Conservation (phyloP, 2,113 vertebrate genomes). For the Percina caprodes region DNA sequence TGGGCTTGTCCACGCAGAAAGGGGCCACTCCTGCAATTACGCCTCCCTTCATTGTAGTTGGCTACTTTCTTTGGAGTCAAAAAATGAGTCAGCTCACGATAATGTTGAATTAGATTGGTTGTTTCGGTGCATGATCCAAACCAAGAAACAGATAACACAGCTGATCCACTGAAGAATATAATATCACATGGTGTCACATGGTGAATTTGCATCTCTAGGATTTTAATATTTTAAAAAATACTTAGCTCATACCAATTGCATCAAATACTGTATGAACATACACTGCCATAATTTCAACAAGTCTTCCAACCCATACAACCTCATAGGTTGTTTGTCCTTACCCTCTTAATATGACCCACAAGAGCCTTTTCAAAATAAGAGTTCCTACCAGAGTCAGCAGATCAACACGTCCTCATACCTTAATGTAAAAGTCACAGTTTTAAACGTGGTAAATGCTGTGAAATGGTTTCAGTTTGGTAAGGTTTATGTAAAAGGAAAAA, state of each 20-base stretch:
- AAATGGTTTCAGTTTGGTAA: too few relatives aligned
- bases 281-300: not conserved
- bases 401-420: too few relatives aligned
- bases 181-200: not conserved
- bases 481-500: too few relatives aligned
- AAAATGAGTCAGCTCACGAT: constrained; percentile 34
- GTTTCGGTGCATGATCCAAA: not conserved
- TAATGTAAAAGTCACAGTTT: too few relatives aligned
- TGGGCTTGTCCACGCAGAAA: constrained; percentile 16
- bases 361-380: too few relatives aligned
- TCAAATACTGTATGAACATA: not conserved
- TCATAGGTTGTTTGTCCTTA: too few relatives aligned
- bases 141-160: constrained; percentile 22
- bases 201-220: not conserved
- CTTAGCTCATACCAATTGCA: not conserved
- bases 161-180: not conserved
- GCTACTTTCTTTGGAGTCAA: not conserved
- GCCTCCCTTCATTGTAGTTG: constrained; percentile 34
- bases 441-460: too few relatives aligned
- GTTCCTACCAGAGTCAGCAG: too few relatives aligned
- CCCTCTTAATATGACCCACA: too few relatives aligned
- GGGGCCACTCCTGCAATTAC: not conserved
- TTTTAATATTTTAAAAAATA: too few relatives aligned
- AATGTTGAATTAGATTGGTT: not conserved
- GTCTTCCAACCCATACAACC: too few relatives aligned